phyloP scores from a whole-genome alignment of 2,888 invertebrate genomes.

The Coelogynopora nodosa region DNA sequence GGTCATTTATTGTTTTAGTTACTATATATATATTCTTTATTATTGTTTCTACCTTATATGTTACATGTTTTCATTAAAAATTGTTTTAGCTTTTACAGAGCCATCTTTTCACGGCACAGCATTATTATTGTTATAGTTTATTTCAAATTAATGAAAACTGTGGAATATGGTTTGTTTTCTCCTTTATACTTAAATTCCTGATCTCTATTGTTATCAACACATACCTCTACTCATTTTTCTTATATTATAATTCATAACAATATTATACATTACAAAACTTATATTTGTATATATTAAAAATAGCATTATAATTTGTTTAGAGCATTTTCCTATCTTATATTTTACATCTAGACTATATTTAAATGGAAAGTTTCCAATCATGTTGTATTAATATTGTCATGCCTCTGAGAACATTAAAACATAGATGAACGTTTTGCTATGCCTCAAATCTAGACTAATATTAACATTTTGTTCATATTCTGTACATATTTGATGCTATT shows the following conservation, averaged over 20 bases:
- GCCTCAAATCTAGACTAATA: not conserved
- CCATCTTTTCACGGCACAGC: no score
- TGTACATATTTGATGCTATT: not conserved
- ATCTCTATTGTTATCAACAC: not conserved
- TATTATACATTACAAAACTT: not conserved
- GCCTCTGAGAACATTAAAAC: not conserved
- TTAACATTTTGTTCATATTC: not conserved
- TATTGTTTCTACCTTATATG: no score
- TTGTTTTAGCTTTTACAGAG: no score
- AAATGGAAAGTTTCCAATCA: not conserved
- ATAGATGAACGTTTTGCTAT: not conserved
- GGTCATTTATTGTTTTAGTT: no score
- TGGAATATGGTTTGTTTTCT: no score
- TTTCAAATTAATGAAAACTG: no score
- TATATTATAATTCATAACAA: not conserved
- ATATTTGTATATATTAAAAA: not conserved
- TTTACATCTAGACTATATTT: not conserved
- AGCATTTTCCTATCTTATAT: not conserved
- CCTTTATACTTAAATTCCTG: not conserved
- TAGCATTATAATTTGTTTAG: not conserved
- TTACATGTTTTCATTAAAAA: no score
- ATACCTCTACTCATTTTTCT: not conserved
- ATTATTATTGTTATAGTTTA: no score
- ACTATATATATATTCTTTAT: no score
- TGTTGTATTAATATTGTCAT: not conserved